Evolutionary conservation across 2,888 invertebrate genomes (phyloP), one percentile per base, ranked within the genome.

Genomic region (Notocelia uddmanniana): DNA sequence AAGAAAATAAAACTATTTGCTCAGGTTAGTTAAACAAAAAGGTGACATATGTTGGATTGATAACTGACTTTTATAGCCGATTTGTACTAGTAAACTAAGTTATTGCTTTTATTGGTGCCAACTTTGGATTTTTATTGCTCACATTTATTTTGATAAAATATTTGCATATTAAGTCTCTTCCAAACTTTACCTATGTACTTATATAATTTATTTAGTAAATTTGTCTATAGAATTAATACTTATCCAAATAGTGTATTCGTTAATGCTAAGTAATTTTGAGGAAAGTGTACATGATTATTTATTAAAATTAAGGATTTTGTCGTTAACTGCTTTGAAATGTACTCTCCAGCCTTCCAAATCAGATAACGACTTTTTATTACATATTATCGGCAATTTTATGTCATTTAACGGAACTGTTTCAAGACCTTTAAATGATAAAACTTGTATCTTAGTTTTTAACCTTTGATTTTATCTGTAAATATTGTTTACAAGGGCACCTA

Each of bases 401-500:
- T 67, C 11, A 21, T 57, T 37, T 19, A 19, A 57, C 31, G 57
- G 31, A 41, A 54, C 59, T 45, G 18, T 67, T 59, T 54, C 54
- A 67, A 67, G 54, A 60, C 45, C 13, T 41, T 59, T 26, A 50
- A 37, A 26, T 50, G 58, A 73, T 68, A 69, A 68, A 48, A 55
- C 59, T n/a, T 58, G 73, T 74, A 59, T 73, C 54, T 69, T 41
- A 75, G 77, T 77, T 45, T 5, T 64, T 62, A 66, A 74, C 62
- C 72, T 55, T 71, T 60, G 45, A 58, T 64, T 75, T 19, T 80
- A 79, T 18, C 34, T 75, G 78, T 76, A 60, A 77, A 79, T 77
- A 70, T 62, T 75, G 67, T 74, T 75, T 71, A 69, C 76, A 74
- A 78, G 83, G 87, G 91, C 90, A 89, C 89, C 85, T 78, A 75